Conservation (phyloP, 2,113 vertebrate species). For the Solea senegalensis region DNA sequence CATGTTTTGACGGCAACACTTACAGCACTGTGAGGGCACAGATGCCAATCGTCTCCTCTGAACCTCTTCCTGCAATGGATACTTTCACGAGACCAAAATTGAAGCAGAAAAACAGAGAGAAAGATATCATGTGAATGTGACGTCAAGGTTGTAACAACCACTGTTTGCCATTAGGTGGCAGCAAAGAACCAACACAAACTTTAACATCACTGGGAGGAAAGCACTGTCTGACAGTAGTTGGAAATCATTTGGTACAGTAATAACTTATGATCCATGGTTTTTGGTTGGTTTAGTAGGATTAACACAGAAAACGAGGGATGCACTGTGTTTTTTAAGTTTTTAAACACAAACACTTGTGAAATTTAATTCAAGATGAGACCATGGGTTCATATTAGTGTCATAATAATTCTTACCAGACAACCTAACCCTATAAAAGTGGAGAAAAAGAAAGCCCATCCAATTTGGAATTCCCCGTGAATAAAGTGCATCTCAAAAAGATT, state of each 20-base stretch:
- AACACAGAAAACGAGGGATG: background rate
- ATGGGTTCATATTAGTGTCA: background rate
- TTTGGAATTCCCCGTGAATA: background rate
- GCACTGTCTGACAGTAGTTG: background rate
- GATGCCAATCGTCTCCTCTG: constrained; percentile 83
- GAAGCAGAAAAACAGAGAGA: background rate
- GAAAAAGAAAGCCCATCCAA: background rate
- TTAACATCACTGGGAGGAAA: background rate
- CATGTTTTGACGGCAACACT: constrained; percentile 70
- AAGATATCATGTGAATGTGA: background rate
- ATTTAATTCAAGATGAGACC: background rate
- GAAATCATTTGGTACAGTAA: too few relatives aligned
- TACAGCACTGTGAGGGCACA: constrained; percentile 95
- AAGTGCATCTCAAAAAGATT: too few relatives aligned
- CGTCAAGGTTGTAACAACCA: background rate
- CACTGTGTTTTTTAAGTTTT: background rate
- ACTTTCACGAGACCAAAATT: constrained; percentile 72
- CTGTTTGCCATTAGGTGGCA: constrained; percentile 30
- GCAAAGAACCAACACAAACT: constrained; percentile 20
- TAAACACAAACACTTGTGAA: background rate
- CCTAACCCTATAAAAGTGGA: background rate
- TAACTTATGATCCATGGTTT: too few relatives aligned
- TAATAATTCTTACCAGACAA: too few relatives aligned
- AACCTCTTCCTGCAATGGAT: constrained; percentile 83
- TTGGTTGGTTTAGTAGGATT: too few relatives aligned